Base-by-base conservation (phyloP, 2,888 invertebrate genomes). In the Rosalia funebris region DNA sequence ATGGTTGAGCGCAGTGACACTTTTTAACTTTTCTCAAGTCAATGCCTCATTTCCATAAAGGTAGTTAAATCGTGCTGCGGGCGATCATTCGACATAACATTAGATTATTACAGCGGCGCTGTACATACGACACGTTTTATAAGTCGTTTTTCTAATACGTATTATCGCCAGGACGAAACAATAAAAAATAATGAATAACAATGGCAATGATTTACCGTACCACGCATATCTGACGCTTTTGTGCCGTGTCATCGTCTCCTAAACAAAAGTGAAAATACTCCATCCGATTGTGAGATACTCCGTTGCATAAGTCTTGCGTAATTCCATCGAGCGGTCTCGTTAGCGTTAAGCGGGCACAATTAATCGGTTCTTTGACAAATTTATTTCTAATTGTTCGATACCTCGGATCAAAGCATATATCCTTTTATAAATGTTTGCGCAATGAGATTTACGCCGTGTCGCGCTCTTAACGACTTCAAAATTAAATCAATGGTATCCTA, bases 311-410 rank as follows among this genome's bases (percentile, higher is more conserved):
- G 25, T 25, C 7, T 25, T 25, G 25, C 25, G 25, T 25, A 25
- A 25, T 50, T 50, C 39, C 39, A 25, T 50, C 25, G 12, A 50
- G 11, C 47, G 11, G 17, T 10, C 39, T 50, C n/a, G 37, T 50
- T 14, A 14, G 10, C 19, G 39, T 39, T 37, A 37, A 50, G 11
- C 34, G 37, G 37, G 37, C 11, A 16, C 39, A 39, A 50, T 50
- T 39, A 14, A 50, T 50, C 50, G 39, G 34, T 39, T 31, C 39
- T 50, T 25, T 50, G 50, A 50, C 39, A 39, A 50, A 39, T 50
- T 20, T 17, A 36, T 20, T 50, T 14, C 37, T 14, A 39, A 39
- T 50, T 39, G 50, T 50, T 37, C 34, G 36, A 17, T 14, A 31
- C 25, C 2, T 48, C 19, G n/a, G 17, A 39, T 41, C 37, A 7